phyloP scores from a whole-genome alignment of 2,797 vertebrate species.

The Ctenopoma kingsleyae region DNA sequence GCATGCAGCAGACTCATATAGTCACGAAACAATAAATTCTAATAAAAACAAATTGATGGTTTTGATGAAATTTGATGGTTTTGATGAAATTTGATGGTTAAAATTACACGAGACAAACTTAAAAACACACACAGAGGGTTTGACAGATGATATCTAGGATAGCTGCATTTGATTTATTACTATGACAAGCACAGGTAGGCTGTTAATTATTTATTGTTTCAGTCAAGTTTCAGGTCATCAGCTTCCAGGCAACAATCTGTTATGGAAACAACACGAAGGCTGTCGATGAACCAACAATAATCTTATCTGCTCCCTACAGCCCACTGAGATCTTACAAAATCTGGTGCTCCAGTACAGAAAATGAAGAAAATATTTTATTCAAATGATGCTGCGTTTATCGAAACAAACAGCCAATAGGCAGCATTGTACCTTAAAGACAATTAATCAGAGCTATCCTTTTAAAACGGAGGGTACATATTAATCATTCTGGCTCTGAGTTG shows the following conservation, averaged over 20 bases:
- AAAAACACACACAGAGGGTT: constrained; percentile 60
- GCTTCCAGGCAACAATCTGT: constrained; percentile 82
- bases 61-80: no score
- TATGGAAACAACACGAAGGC: constrained; percentile 78
- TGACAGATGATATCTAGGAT: constrained; percentile 60
- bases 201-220: constrained; percentile 85
- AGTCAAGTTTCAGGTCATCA: constrained; percentile 84
- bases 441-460: constrained; percentile 84
- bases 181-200: constrained; percentile 73
- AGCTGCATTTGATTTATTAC: constrained; percentile 82
- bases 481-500: constrained; percentile 77
- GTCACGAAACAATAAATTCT: constrained; percentile 16
- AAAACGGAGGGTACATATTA: constrained; percentile 78
- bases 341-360: constrained; percentile 62
- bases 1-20: not conserved
- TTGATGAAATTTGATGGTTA: constrained; percentile 45
- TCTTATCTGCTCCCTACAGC: constrained; percentile 79
- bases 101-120: constrained; percentile 73
- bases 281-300: constrained; percentile 80
- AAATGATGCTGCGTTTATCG: constrained; percentile 76
- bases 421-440: constrained; percentile 82
- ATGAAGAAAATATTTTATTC: constrained; percentile 76
- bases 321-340: constrained; percentile 55
- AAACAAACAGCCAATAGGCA: constrained; percentile 81
- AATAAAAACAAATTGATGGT: constrained; percentile 12